Conservation (phyloP, 2,113 vertebrate genomes). For the Callospermophilus lateralis region DNA sequence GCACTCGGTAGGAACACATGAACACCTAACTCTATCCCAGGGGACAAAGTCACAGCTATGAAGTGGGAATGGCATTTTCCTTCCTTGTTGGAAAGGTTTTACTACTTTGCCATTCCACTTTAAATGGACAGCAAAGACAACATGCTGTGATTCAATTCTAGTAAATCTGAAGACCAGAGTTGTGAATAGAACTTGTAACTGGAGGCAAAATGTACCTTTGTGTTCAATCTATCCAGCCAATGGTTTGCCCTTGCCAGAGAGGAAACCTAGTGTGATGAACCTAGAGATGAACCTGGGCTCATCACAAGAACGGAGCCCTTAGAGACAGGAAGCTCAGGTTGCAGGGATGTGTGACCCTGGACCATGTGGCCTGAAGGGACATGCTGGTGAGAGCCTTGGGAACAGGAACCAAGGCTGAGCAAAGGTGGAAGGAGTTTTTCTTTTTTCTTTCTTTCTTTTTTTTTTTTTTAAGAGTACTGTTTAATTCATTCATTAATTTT, state of each 20-base stretch:
- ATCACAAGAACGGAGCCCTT: not conserved
- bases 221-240: not conserved
- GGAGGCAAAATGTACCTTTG: not conserved
- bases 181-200: not conserved
- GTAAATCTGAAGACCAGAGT: not conserved
- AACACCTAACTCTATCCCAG: not conserved
- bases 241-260: not conserved
- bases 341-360: too few species aligned
- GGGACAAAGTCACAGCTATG: not conserved
- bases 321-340: not conserved
- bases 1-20: not conserved
- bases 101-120: not conserved
- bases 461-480: too few species aligned
- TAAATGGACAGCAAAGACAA: not conserved
- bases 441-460: too few species aligned
- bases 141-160: constrained; percentile 13
- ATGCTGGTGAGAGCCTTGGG: not conserved
- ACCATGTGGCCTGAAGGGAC: not conserved
- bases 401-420: not conserved
- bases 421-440: not conserved
- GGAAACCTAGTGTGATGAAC: fast-evolving
- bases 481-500: too few species aligned
- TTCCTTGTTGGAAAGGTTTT: not conserved
- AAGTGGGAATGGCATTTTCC: not conserved
- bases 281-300: not conserved